These are phyloP conservation scores for Hemicentrotus pulcherrimus DNA, from an alignment of 35 echinoderm and acorn worm species.

Conservation along the genomic window DNA sequence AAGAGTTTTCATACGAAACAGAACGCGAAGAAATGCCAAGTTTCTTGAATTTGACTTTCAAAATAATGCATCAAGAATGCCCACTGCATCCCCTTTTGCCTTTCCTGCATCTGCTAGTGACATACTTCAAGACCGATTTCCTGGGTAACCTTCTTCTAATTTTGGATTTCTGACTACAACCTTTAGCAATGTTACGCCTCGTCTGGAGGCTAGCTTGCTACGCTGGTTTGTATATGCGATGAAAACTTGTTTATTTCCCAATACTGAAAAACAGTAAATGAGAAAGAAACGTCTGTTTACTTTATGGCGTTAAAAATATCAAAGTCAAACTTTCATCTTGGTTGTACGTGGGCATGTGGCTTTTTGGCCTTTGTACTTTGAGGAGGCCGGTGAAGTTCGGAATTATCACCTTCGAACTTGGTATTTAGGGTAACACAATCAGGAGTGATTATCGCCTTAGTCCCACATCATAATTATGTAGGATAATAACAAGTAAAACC, in stretches of 20 bases:
- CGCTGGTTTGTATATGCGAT: not conserved
- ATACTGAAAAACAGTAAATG: not conserved
- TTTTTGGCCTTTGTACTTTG: not conserved
- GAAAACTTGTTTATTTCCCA: conserved; percentile 6
- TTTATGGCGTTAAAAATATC: not conserved
- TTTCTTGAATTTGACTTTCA: not conserved
- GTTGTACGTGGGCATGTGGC: not conserved
- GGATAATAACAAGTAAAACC: not conserved
- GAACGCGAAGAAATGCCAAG: not conserved
- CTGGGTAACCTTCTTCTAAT: conserved; percentile 11
- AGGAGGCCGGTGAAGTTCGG: not conserved
- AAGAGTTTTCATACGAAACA: not conserved
- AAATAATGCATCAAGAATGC: not conserved
- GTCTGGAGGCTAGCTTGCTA: not conserved
- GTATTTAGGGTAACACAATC: not conserved
- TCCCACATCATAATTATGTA: not conserved
- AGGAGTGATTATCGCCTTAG: not conserved
- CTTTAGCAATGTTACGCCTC: not conserved
- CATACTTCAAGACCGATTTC: not conserved
- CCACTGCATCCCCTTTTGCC: not conserved
- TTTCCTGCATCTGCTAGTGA: not conserved
- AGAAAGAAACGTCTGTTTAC: not conserved
- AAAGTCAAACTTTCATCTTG: not conserved
- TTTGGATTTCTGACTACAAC: not conserved
- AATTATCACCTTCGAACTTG: not conserved